phyloP scores from a whole-genome alignment of 1,140 invertebrate species.

The Paraescarpia echinospica region DNA sequence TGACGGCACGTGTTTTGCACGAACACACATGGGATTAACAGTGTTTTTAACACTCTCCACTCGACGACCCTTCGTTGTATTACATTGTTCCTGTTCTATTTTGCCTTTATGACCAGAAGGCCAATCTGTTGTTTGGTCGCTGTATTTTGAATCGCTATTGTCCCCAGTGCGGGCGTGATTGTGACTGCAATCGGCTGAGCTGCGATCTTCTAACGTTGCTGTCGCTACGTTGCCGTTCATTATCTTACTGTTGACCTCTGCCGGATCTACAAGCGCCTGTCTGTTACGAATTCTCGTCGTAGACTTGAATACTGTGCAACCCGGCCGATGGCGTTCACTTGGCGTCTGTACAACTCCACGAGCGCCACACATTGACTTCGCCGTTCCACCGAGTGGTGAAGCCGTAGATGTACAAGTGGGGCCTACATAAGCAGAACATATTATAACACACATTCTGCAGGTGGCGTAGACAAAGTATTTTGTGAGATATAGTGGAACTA shows the following conservation, averaged over 20 bases:
- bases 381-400: background rate
- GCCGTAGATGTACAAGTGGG: background rate
- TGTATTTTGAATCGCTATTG: background rate
- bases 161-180: background rate
- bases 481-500: too few species aligned
- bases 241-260: background rate
- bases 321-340: background rate
- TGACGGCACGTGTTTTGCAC: background rate
- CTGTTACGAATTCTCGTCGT: background rate
- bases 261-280: background rate
- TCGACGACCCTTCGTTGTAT: background rate
- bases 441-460: too few species aligned
- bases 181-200: background rate
- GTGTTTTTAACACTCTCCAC: background rate
- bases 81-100: background rate
- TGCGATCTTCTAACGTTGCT: background rate
- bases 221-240: background rate
- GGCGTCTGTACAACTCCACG: background rate
- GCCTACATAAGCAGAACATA: too few species aligned
- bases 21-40: background rate
- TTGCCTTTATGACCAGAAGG: background rate
- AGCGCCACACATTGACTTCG: background rate
- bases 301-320: background rate
- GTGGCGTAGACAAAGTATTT: too few species aligned
- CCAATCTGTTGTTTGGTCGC: background rate